Evolutionary conservation across 92 coral and sea anemone genomes (phyloP).

Genomic region (Zoanthus gigantus): DNA sequence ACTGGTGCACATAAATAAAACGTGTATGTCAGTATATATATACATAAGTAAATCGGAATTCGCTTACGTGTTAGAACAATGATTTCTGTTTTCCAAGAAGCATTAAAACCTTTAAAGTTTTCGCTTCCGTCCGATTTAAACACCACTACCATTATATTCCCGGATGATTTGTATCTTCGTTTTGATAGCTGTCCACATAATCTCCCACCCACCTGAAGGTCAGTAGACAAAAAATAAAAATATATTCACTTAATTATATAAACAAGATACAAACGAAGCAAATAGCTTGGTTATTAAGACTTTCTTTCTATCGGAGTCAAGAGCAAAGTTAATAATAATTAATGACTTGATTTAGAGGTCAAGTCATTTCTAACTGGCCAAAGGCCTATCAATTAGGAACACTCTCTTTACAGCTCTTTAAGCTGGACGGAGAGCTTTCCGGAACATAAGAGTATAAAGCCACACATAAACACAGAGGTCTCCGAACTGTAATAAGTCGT

Average conservation of each 20-base stretch:
- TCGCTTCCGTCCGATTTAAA: constrained; percentile 70
- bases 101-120: constrained; percentile 67
- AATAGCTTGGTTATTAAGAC: not conserved
- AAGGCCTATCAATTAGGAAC: too few species aligned
- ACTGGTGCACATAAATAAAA: not conserved
- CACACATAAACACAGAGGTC: too few species aligned
- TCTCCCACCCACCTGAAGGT: constrained; percentile 38
- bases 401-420: too few species aligned
- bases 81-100: constrained; percentile 51
- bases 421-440: not conserved
- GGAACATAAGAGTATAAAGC: not conserved
- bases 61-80: constrained; percentile 9
- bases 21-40: not conserved
- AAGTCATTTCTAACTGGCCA: too few species aligned
- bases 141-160: constrained; percentile 54
- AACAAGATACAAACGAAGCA: not conserved
- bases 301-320: too few species aligned
- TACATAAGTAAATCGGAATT: not conserved
- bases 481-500: too few species aligned
- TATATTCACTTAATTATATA: not conserved
- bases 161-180: constrained; percentile 55
- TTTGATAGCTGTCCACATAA: constrained; percentile 59
- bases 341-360: too few species aligned
- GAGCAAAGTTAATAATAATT: too few species aligned
- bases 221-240: not conserved